A percentile compares a stretch with the other conserved stretches of the same genome.
Conservation (phyloP, 2,888 invertebrate genomes). For the Minunthozetes semirufus region DNA sequence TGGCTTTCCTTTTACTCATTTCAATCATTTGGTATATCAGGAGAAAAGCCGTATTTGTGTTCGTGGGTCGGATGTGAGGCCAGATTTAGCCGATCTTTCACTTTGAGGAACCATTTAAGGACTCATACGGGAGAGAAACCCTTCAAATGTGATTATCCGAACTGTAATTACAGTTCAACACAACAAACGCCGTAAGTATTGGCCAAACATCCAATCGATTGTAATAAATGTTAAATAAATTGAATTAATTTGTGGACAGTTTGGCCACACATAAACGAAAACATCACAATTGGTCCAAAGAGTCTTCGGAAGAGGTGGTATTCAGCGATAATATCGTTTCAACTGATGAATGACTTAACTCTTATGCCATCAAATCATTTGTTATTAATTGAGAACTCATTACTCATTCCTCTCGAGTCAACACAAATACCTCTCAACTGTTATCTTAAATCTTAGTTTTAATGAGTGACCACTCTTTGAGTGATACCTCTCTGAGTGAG, state of each 20-base stretch:
- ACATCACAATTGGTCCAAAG: neutral
- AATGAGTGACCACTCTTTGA: no score
- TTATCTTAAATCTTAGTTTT: no score
- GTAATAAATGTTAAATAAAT: neutral
- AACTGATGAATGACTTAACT: neutral
- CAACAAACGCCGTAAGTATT: conserved; percentile 17
- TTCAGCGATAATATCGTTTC: neutral
- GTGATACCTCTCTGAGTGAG: no score
- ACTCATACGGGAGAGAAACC: conserved; percentile 19
- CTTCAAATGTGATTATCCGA: conserved; percentile 14
- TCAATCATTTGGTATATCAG: neutral
- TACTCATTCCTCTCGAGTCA: no score
- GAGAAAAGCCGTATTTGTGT: neutral
- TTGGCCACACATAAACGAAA: conserved; percentile 14
- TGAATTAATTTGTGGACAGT: neutral
- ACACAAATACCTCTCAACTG: no score
- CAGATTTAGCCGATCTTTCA: conserved; percentile 9
- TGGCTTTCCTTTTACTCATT: neutral
- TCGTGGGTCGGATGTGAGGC: conserved; percentile 13
- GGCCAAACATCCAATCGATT: no score
- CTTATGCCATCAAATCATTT: neutral
- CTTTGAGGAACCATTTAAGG: neutral
- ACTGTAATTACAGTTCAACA: neutral
- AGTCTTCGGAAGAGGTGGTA: neutral
- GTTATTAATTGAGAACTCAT: neutral